Evolutionary conservation across 2,888 invertebrate species (phyloP), one percentile per base, ranked within the genome.

Genomic region (Zhuqinia jingwanae): DNA sequence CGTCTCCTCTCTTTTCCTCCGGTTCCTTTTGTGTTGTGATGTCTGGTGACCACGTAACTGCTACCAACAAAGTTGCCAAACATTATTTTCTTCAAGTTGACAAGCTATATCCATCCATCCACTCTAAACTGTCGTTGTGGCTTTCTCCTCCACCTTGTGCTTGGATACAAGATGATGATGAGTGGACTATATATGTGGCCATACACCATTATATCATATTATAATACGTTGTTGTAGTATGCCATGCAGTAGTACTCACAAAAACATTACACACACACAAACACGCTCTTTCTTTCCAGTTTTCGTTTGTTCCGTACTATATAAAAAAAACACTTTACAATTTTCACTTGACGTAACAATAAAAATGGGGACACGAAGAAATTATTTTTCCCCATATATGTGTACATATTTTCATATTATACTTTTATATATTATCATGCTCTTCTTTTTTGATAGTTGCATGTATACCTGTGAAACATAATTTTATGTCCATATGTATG

Each of bases 271-370:
- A 50, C 13, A 50, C 50, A 36, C 8, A 8, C 63, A 68, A 42
- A 68, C 17, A 50, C n/a, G n/a, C n/a, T n/a, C n/a, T 50, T 50
- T 13, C 17, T 30, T 22, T 42, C 30, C 17, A 5, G 63, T n/a
- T 63, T 20, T 20, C 20, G 22, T 10, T 70, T 73, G 73, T 73
- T 73, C 50, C 25, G 47, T 10, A 22, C 27, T 63, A 17, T 42
- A 22, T 13, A 68, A n/a, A n/a, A 27, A 73, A 73, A 73, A 42
- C 79, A 79, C 79, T 79, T 79, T 79, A 79, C 79, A 79, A 65
- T 79, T 79, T 79, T 79, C 68, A 79, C 79, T 68, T 79, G 47
- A 79, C 79, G 79, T 79, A 79, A 79, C 65, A 63, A 78, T 65
- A 50, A 77, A 77, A 60, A 45, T 60, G 58, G 77, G 77, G 75